Base-by-base conservation (phyloP, 2,797 vertebrate genomes). In the Hyperoplus immaculatus region DNA sequence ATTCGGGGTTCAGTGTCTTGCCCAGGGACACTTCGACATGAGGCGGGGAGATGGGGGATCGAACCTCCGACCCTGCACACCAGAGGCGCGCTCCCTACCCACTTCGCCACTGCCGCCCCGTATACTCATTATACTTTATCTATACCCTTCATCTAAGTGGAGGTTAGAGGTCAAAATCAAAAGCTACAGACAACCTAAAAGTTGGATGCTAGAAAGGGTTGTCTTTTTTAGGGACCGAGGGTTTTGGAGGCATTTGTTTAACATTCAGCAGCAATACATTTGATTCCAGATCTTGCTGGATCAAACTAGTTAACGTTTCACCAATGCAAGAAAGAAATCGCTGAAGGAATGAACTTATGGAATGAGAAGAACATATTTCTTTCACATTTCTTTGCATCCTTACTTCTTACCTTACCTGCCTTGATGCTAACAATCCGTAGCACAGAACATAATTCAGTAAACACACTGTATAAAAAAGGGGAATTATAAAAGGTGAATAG, bases 111-210 rank as follows among this genome's bases (percentile, higher is more conserved):
- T n/a, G n/a, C n/a, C n/a, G n/a, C n/a, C n/a, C n/a, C n/a, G n/a
- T n/a, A n/a, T n/a, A 10, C 47, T 41, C 38, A 8, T 43, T n/a
- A 45, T 13, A 53, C 6, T 18, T 38, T 18, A 57, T 39, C 16
- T 49, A 29, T 41, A n/a, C 11, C 29, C 29, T 58, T 69, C 5
- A 8, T 58, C 67, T 7, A 47, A 3, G 10, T 4, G 4, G 43
- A 50, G 46, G 45, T 50, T 36, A 51, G 29, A 60, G 69, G 47
- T 60, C 69, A 71, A 43, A 62, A 41, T 43, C 51, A 41, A n/a
- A 14, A 45, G 39, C 42, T 45, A 12, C 9, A 36, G 21, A 14
- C 29, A 29, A 29, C 3, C 29, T 29, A 29, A 29, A 29, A 29
- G 29, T 29, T 29, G 29, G 21, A 7, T 38, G 7, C 14, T 72